Evolutionary conservation across 1,140 invertebrate species (phyloP).

Genomic region (Cydia fagiglandana): DNA sequence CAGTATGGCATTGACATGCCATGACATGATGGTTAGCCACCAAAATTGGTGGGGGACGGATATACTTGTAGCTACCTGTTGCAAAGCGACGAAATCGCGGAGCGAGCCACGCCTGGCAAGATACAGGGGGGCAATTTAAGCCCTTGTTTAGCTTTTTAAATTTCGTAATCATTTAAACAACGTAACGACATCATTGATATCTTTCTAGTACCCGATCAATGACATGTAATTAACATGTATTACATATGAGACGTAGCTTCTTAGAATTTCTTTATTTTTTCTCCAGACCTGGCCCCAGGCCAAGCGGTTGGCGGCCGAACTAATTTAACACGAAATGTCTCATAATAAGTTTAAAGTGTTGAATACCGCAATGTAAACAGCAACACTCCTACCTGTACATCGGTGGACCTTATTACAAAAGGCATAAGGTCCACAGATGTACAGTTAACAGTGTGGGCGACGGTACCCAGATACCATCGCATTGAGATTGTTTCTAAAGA

Average conservation of each 20-base stretch:
- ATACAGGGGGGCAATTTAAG: no score
- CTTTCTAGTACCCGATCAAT: background rate
- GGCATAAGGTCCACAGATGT: no score
- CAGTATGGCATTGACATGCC: no score
- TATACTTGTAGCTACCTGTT: no score
- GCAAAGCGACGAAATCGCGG: no score
- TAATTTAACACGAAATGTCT: slow-evolving; percentile 73
- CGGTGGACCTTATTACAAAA: no score
- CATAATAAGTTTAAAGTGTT: slow-evolving; percentile 64
- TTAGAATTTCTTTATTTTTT: slow-evolving; percentile 37
- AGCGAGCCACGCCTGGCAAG: no score
- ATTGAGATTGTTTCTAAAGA: slow-evolving; percentile 20
- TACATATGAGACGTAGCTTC: slow-evolving; percentile 21
- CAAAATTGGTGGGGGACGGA: no score
- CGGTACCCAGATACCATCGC: slow-evolving; percentile 46
- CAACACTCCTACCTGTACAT: no score
- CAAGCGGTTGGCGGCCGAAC: slow-evolving; percentile 58
- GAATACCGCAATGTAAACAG: slow-evolving; percentile 43
- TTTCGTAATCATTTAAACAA: background rate
- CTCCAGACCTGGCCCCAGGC: slow-evolving; percentile 59
- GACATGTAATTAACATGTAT: slow-evolving; percentile 21
- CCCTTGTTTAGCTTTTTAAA: background rate
- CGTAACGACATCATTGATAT: background rate
- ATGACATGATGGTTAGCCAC: no score
- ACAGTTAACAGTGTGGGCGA: no score